Evolutionary conservation across 1,140 invertebrate genomes (phyloP).

Genomic region (Cydia amplana): DNA sequence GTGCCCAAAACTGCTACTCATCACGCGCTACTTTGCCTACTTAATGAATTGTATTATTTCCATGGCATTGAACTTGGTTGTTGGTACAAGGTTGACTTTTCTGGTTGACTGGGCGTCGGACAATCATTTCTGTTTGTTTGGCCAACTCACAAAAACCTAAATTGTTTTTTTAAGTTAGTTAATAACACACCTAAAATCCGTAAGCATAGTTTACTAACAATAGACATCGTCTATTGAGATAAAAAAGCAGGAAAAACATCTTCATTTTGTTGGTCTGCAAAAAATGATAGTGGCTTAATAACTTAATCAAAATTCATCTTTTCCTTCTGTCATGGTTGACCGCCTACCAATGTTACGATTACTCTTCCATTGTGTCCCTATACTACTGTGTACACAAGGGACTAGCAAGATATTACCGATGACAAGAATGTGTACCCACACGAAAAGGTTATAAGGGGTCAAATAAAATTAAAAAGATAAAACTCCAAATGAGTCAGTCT

Average conservation of each 20-base stretch:
- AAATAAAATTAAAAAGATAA: conserved; percentile 7
- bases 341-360: not conserved
- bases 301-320: conserved; percentile 4
- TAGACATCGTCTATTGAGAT: not conserved
- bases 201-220: conserved; percentile 11
- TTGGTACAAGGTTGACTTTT: conserved; percentile 25
- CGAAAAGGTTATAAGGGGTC: not conserved
- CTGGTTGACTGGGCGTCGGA: conserved; percentile 20
- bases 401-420: not conserved
- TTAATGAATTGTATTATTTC: conserved; percentile 29
- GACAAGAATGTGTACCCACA: not conserved
- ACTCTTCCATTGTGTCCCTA: not conserved
- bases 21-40: conserved; percentile 11
- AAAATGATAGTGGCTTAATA: not conserved
- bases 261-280: not conserved
- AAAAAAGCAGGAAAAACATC: not conserved
- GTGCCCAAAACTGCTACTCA: conserved; percentile 15
- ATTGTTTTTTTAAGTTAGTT: conserved; percentile 6
- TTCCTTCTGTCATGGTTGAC: not conserved
- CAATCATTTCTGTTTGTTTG: conserved; percentile 23
- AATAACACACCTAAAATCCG: not conserved
- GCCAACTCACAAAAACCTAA: not conserved
- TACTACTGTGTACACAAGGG: not conserved
- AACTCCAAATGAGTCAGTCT: conserved; percentile 1
- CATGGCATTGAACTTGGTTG: conserved; percentile 24